Evolutionary conservation across 2,888 invertebrate species (phyloP), one percentile per base, ranked within the genome.

Genomic region (Antheraea yamamai): DNA sequence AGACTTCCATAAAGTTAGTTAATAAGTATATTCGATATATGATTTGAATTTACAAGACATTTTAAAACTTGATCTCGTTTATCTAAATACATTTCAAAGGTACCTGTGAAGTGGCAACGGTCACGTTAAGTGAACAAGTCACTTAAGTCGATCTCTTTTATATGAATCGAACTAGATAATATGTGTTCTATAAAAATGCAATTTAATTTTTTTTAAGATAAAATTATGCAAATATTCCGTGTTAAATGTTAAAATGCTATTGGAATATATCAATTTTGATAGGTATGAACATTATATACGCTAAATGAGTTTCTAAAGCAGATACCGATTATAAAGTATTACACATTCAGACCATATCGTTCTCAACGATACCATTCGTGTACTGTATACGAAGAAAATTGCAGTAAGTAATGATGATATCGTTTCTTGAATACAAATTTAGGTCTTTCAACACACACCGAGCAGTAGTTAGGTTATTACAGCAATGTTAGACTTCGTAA

Each of bases 391-490:
- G 89, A 92, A 90, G 92, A 92, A 94, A 93, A 94, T 93, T 93
- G 92, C 91, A 88, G 90, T 89, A 90, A 92, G 92, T 93, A 94
- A 94, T 93, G 93, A 92, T 91, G 85, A 89, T 92, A 92, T 92
- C 94, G 92, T 85, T 88, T 85, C 89, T 89, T 90, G 94, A 94
- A 94, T 94, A 94, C 91, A 90, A 92, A 94, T 93, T 91, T 86
- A 89, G 89, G 89, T 90, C 91, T 94, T 94, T 91, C 92, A 92
- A 90, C 88, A 81, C 81, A 84, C 83, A 84, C 84, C 85, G 88
- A 85, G 85, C 86, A 85, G 87, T 85, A 86, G 84, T 86, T 88
- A 89, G 89, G 89, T 89, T 91, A 88, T 91, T 91, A 90, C 87
- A 85, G 86, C 83, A 87, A 87, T 91, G 91, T 91, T 92, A 88